A percentile compares a stretch with the other conserved stretches of the same genome.
These are phyloP conservation scores for Atherinosoma microstoma DNA, from an alignment of 2,797 vertebrate species.

Conservation along the genomic window DNA sequence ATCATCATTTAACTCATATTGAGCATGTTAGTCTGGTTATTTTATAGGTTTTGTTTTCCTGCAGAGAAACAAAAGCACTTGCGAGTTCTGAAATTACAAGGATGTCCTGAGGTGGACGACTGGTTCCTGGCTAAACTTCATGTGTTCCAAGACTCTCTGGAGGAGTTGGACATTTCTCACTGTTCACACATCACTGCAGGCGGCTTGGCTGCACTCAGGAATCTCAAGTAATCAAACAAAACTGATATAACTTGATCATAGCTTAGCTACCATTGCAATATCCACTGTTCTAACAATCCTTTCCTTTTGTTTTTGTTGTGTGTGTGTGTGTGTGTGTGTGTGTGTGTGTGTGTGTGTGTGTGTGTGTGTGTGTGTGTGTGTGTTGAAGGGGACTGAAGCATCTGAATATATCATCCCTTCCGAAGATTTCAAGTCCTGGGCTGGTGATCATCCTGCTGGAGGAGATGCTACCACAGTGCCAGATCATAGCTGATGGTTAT, in stretches of 20 bases:
- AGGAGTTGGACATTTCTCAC: conserved; percentile 87
- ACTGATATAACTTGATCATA: neutral
- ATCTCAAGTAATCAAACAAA: conserved; percentile 78
- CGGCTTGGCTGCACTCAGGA: conserved; percentile 87
- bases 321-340: too few species aligned
- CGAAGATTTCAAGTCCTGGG: conserved; percentile 76
- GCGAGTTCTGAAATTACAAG: conserved; percentile 78
- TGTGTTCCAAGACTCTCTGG: conserved; percentile 78
- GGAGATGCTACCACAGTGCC: conserved; percentile 89
- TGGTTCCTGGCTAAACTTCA: conserved; percentile 88
- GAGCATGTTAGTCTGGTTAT: neutral
- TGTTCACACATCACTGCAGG: conserved; percentile 85
- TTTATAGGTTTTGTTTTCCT: conserved; percentile 9
- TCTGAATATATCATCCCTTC: conserved; percentile 86
- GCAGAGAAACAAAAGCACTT: conserved; percentile 80
- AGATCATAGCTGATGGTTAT: conserved; percentile 77
- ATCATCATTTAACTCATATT: neutral
- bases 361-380: too few species aligned
- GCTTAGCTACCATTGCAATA: neutral
- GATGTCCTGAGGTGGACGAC: conserved; percentile 87
- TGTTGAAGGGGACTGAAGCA: conserved; percentile 80
- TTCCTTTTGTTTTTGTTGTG: neutral
- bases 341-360: too few species aligned
- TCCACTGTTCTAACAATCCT: neutral
- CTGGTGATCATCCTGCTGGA: conserved; percentile 87